Conservation (phyloP, 2,888 invertebrate genomes). For the Oscheius sp. region DNA sequence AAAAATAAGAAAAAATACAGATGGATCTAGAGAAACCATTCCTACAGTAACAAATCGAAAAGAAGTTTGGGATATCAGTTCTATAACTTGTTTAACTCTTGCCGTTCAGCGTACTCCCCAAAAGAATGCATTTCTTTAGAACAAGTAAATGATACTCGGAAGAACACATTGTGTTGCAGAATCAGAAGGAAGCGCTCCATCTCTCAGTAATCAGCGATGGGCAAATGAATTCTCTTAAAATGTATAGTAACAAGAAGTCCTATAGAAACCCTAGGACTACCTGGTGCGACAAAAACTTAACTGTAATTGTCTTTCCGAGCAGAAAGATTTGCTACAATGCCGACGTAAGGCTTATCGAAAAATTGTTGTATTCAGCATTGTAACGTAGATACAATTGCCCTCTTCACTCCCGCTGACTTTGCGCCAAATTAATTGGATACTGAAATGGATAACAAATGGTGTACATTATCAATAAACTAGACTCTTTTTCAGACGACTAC, state of each 20-base stretch:
- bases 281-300: slow-evolving; percentile 46
- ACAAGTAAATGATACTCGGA: too few species aligned
- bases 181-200: slow-evolving; percentile 26
- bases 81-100: slow-evolving; percentile 14
- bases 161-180: slow-evolving; percentile 15
- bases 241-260: too few species aligned
- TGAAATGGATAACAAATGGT: background rate
- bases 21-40: background rate
- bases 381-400: slow-evolving; percentile 29
- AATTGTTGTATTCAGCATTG: slow-evolving; percentile 2
- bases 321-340: slow-evolving; percentile 43
- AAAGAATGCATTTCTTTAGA: too few species aligned
- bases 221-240: slow-evolving; percentile 44
- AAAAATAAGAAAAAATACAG: background rate
- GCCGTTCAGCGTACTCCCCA: background rate
- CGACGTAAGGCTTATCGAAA: slow-evolving; percentile 22
- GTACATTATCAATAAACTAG: background rate
- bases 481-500: background rate
- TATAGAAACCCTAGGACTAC: slow-evolving; percentile 34
- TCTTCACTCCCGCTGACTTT: slow-evolving; percentile 13
- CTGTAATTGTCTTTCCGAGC: slow-evolving; percentile 36
- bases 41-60: slow-evolving; percentile 5
- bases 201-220: background rate
- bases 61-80: slow-evolving; percentile 24
- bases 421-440: background rate